Conservation (phyloP, 2,797 vertebrate genomes). For the Todus mexicanus region DNA sequence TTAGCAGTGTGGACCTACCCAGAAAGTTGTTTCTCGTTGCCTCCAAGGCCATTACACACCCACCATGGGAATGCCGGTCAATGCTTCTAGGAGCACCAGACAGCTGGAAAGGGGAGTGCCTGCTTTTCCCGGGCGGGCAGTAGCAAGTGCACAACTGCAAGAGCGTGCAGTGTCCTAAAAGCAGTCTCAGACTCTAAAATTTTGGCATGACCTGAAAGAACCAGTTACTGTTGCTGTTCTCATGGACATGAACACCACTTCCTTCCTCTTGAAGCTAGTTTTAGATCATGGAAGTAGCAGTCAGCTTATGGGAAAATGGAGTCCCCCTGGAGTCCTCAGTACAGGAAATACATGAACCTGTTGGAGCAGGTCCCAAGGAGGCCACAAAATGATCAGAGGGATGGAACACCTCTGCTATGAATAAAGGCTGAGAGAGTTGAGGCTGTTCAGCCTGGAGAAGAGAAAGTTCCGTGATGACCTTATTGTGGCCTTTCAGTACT, state of each 20-base stretch:
- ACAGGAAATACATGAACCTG: neutral
- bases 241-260: neutral
- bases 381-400: neutral
- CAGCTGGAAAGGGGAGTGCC: neutral
- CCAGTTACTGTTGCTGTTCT: fast-evolving
- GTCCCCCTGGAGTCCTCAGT: neutral
- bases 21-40: neutral
- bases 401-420: neutral
- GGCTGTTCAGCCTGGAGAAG: neutral
- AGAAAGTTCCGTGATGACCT: neutral
- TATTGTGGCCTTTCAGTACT: neutral
- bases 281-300: neutral
- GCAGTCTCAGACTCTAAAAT: neutral
- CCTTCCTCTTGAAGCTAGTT: neutral
- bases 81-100: neutral
- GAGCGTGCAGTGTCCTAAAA: neutral
- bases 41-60: neutral
- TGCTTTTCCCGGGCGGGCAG: neutral
- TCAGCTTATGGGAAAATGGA: neutral
- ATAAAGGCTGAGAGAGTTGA: neutral
- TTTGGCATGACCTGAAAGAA: neutral
- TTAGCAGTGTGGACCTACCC: neutral
- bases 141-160: neutral
- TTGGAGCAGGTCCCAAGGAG: neutral
- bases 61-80: neutral